Conservation (phyloP, 2,113 vertebrate genomes). For the Salvelinus alpinus region DNA sequence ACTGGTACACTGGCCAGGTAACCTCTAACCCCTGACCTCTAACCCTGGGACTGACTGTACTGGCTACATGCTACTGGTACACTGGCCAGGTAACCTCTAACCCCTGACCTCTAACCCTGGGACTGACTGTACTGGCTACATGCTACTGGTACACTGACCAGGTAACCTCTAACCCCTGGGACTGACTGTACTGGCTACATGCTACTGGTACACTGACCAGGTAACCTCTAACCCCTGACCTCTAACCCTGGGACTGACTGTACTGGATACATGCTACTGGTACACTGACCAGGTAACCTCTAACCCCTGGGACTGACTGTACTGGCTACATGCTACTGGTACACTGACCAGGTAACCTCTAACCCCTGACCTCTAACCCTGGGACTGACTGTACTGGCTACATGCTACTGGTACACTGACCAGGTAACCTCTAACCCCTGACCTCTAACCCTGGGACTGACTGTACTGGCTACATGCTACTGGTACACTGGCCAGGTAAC, state of each 20-base stretch:
- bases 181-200: not conserved
- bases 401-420: not conserved
- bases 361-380: too few species aligned
- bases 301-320: not conserved
- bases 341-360: slow-evolving; percentile 5
- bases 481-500: slow-evolving; percentile 6
- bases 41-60: too few species aligned
- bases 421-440: not conserved
- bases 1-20: slow-evolving; percentile 3
- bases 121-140: too few species aligned
- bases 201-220: not conserved
- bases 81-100: slow-evolving; percentile 13
- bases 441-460: too few species aligned
- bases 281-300: slow-evolving; percentile 6
- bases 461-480: not conserved
- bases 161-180: not conserved
- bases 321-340: not conserved
- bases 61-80: not conserved
- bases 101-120: not conserved
- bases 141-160: slow-evolving; percentile 1
- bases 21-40: not conserved
- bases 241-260: not conserved
- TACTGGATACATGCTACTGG: not conserved
- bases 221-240: too few species aligned
- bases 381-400: too few species aligned